A percentile compares a stretch with the other conserved stretches of the same genome.
Evolutionary conservation across 2,888 invertebrate genomes (phyloP).

Genomic region (Trachelus iudaicus): DNA sequence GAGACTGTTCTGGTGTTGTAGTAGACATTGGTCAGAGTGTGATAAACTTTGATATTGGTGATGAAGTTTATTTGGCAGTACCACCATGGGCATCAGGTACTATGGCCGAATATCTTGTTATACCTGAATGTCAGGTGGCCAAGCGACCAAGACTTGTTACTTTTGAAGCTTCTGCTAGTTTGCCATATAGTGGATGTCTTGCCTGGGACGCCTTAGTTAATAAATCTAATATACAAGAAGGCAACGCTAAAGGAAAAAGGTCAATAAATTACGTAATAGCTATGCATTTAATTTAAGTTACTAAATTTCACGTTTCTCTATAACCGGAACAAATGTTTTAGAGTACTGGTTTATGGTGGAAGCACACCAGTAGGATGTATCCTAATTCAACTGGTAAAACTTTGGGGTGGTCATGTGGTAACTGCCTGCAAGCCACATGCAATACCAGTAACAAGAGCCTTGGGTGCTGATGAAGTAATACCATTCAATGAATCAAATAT

Average conservation of each 20-base stretch:
- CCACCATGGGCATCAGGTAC: slow-evolving; percentile 72
- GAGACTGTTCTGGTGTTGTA: slow-evolving; percentile 74
- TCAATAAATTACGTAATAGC: slow-evolving; percentile 37
- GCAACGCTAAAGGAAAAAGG: slow-evolving; percentile 69
- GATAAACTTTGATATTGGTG: slow-evolving; percentile 71
- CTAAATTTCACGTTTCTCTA: slow-evolving; percentile 8
- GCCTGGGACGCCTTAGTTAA: slow-evolving; percentile 69
- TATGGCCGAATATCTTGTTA: slow-evolving; percentile 69
- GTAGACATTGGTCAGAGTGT: slow-evolving; percentile 72
- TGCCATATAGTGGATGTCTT: slow-evolving; percentile 72
- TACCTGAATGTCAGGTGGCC: slow-evolving; percentile 68
- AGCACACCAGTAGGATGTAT: slow-evolving; percentile 72
- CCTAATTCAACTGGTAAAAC: slow-evolving; percentile 69
- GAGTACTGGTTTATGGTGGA: slow-evolving; percentile 70
- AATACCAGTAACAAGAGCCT: slow-evolving; percentile 69
- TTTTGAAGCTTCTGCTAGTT: slow-evolving; percentile 72
- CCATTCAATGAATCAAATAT: slow-evolving; percentile 53
- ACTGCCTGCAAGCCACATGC: slow-evolving; percentile 69
- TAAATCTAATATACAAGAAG: slow-evolving; percentile 65
- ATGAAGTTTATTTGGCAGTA: slow-evolving; percentile 71
- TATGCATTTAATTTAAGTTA: slow-evolving; percentile 9
- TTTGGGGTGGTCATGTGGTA: slow-evolving; percentile 71
- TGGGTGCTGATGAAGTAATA: slow-evolving; percentile 70
- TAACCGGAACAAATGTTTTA: slow-evolving; percentile 40
- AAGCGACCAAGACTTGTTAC: slow-evolving; percentile 70